Evolutionary conservation across 2,888 invertebrate genomes (phyloP).

Genomic region (Erebia epiphron): DNA sequence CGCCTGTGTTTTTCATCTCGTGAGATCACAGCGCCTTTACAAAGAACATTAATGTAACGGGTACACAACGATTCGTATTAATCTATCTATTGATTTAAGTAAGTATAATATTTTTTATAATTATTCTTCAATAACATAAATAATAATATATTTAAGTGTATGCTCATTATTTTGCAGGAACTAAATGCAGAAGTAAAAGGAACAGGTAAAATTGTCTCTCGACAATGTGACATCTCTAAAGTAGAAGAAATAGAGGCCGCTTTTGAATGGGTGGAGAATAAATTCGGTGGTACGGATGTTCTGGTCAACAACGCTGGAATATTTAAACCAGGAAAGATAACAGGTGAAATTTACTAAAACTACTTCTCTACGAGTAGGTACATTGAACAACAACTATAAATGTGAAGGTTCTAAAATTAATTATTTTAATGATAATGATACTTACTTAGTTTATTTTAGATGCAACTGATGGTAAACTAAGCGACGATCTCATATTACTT

Average conservation of each 20-base stretch:
- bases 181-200: constrained; percentile 46
- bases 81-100: background rate
- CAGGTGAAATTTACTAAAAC: constrained; percentile 27
- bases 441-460: constrained; percentile 42
- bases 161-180: constrained; percentile 41
- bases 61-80: background rate
- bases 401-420: background rate
- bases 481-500: constrained; percentile 50
- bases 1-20: no score
- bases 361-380: no score
- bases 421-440: background rate
- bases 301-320: constrained; percentile 64
- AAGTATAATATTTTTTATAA: background rate
- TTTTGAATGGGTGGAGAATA: constrained; percentile 54
- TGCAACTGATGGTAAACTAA: constrained; percentile 45
- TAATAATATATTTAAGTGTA: background rate
- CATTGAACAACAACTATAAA: no score
- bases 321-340: constrained; percentile 36
- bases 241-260: constrained; percentile 48
- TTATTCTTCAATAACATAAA: background rate
- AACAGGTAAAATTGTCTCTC: constrained; percentile 46
- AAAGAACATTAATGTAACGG: no score
- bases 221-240: constrained; percentile 56
- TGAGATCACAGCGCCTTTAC: no score
- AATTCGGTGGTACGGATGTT: constrained; percentile 52